Evolutionary conservation across 2,888 invertebrate genomes (phyloP).

Genomic region (Himalopsyche japonica): DNA sequence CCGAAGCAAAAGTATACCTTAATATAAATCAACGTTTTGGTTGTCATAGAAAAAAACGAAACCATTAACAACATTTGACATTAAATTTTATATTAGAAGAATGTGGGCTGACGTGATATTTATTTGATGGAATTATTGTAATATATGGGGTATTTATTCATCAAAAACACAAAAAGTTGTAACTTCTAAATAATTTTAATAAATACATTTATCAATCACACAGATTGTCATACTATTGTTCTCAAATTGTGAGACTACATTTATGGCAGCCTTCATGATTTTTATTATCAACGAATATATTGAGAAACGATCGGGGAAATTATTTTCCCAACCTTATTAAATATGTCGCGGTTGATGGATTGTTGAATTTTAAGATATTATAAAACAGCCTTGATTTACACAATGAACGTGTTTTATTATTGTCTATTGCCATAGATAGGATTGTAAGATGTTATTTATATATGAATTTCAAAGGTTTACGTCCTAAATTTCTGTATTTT

Average conservation of each 20-base stretch:
- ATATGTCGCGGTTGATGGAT: neutral
- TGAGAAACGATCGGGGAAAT: neutral
- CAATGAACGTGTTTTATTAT: too few species aligned
- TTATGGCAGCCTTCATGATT: neutral
- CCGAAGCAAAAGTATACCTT: too few species aligned
- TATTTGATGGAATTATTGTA: neutral
- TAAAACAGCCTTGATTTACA: too few species aligned
- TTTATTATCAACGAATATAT: neutral
- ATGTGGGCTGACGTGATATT: neutral
- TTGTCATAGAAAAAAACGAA: neutral
- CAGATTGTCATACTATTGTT: neutral
- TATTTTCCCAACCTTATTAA: neutral
- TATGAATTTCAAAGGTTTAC: too few species aligned
- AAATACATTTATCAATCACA: neutral
- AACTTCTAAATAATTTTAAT: neutral
- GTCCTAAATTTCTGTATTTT: too few species aligned
- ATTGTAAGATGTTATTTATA: too few species aligned
- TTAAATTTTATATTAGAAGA: neutral
- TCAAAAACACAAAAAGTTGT: neutral
- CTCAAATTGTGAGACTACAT: neutral
- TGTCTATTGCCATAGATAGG: too few species aligned
- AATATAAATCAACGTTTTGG: too few species aligned
- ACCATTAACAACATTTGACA: neutral
- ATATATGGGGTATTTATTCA: neutral
- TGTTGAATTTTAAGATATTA: too few species aligned